phyloP scores from a whole-genome alignment of 2,888 invertebrate genomes.

The Orthosia gracilis region DNA sequence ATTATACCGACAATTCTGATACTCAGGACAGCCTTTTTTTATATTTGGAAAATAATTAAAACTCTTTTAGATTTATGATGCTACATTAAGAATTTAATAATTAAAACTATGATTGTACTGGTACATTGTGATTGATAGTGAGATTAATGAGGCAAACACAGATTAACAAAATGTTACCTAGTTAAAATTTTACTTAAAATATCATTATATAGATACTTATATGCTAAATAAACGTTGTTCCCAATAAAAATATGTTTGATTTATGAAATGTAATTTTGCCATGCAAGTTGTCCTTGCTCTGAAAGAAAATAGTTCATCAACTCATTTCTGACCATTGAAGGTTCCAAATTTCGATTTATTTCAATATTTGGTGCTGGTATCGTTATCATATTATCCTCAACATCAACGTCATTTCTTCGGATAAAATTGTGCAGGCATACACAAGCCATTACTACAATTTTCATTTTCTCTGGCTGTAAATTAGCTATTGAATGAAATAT shows the following conservation, averaged over 20 bases:
- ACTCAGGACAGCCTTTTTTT: slow-evolving; percentile 11
- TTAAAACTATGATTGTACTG: slow-evolving; percentile 8
- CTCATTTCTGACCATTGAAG: slow-evolving; percentile 16
- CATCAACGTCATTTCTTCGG: slow-evolving; percentile 15
- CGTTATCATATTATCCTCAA: slow-evolving; percentile 13
- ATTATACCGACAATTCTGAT: slow-evolving; percentile 13
- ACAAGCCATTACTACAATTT: slow-evolving; percentile 8
- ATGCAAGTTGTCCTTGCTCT: slow-evolving; percentile 4
- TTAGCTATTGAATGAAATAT: slow-evolving; percentile 16
- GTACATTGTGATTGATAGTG: slow-evolving; percentile 10
- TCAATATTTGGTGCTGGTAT: slow-evolving; percentile 15
- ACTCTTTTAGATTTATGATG: slow-evolving; percentile 7
- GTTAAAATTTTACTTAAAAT: slow-evolving; percentile 13
- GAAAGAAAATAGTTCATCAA: slow-evolving; percentile 14
- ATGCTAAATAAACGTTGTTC: slow-evolving; percentile 17
- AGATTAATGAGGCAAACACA: slow-evolving; percentile 8
- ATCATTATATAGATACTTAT: slow-evolving; percentile 1
- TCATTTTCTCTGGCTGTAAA: slow-evolving; percentile 14
- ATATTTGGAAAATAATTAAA: slow-evolving; percentile 12
- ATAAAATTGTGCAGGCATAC: slow-evolving; percentile 12
- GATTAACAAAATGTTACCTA: slow-evolving; percentile 11
- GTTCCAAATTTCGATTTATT: slow-evolving; percentile 4
- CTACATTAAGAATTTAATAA: slow-evolving; percentile 7
- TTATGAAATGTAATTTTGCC: slow-evolving; percentile 15
- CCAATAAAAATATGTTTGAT: slow-evolving; percentile 12